Base-by-base conservation (phyloP, 2,797 vertebrate genomes). In the Remorina albescens region DNA sequence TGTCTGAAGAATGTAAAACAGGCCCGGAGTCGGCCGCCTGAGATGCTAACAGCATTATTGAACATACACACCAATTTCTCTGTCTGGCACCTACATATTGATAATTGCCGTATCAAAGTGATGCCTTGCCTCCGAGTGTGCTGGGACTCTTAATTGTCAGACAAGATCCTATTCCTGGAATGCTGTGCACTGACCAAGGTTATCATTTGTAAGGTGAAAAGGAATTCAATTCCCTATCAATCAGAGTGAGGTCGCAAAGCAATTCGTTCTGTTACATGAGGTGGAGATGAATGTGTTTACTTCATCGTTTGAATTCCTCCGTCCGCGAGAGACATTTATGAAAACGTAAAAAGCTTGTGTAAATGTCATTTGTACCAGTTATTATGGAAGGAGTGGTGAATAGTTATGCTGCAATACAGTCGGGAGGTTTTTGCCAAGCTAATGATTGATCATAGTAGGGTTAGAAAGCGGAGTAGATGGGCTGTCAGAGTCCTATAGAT, bases 401-500 rank as follows among this genome's bases (percentile, higher is more conserved):
- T 42, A 55, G 67, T 32, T 19, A 10, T 67, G 71, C 74, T 55
- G 80, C 65, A 57, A 75, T 84, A 83, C 76, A 88, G 81, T 28
- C 21, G 80, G 76, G 85, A 76, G n/a, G n/a, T n/a, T n/a, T 85
- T 72, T 84, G 81, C 85, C 76, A 80, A 83, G 84, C 80, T 90
- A 88, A 87, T 73, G 67, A 90, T 86, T 86, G 86, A 90, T 90
- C 78, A 82, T 26, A 64, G 74, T 70, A 42, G 84, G 86, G 90
- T 91, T 82, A 91, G 82, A 64, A 87, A 82, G 84, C 46, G 23
- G 76, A 78, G 68, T 78, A 67, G 84, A 86, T 71, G 63, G 60
- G 74, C 80, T 88, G 88, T 91, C 87, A 86, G 80, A 84, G 81
- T 85, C 83, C 81, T 78, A 82, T 90, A 89, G 85, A 90, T 85